Conservation (phyloP, 1,140 invertebrate genomes). For the Trachymyrmex septentrionalis region DNA sequence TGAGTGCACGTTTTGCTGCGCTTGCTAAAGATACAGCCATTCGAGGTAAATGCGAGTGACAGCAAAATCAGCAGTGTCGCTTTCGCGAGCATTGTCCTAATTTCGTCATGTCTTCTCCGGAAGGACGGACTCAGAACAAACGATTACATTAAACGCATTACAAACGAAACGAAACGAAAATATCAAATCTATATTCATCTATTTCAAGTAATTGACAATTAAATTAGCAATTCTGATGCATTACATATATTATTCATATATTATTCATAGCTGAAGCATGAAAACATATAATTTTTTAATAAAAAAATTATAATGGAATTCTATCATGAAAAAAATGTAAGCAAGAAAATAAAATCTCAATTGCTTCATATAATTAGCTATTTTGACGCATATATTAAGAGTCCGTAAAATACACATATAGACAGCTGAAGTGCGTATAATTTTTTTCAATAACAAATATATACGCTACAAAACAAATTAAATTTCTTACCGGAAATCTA, state of each 20-base stretch:
- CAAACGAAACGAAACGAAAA: background rate
- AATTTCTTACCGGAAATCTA: background rate
- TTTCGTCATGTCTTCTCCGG: background rate
- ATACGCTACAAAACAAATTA: background rate
- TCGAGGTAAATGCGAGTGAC: background rate
- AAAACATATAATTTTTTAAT: background rate
- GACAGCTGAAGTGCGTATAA: background rate
- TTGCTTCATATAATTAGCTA: too few relatives aligned
- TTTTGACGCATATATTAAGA: too few relatives aligned
- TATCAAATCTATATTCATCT: background rate
- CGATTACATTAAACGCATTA: background rate
- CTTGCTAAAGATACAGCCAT: slow-evolving; percentile 3
- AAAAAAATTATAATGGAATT: too few relatives aligned
- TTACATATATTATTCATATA: background rate
- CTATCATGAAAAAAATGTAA: too few relatives aligned
- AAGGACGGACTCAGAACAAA: background rate
- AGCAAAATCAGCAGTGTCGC: slow-evolving; percentile 3
- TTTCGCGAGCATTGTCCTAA: background rate
- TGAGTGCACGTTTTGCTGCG: background rate
- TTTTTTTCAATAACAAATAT: background rate
- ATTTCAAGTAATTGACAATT: background rate
- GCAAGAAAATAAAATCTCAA: too few relatives aligned
- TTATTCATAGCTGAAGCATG: slow-evolving; percentile 25
- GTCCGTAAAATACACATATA: too few relatives aligned
- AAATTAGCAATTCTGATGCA: background rate